Evolutionary conservation across 2,797 vertebrate genomes (phyloP), one percentile per base, ranked within the genome.

Genomic region (Syndactyla subalaris): DNA sequence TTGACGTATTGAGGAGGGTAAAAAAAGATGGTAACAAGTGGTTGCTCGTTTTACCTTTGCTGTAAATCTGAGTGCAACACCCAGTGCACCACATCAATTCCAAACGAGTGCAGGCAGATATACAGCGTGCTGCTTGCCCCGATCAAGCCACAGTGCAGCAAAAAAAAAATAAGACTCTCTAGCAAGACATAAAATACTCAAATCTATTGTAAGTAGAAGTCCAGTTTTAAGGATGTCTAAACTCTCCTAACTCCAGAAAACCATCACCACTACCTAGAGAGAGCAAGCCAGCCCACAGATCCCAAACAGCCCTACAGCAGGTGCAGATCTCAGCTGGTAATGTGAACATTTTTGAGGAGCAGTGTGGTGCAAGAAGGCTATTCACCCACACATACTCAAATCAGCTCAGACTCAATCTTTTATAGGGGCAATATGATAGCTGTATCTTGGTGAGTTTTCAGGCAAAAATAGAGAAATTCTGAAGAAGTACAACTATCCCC

Each of bases 41-140:
- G 79, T 46, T 88, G 85, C 51, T 93, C 76, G 17, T 96, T 92
- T 61, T 96, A 52, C 87, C 73, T 92, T 61, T 22, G 83, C 55
- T 79, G 59, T 92, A 96, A 94, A 96, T 85, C 89, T 85, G 54
- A 77, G 75, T 26, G 48, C 73, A 74, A 57, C 52, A 84, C 48
- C 22, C 75, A 72, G 55, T 11, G 43, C 36, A 76, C n/a, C 10
- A 12, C 81, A 89, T 91, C 88, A 87, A n/a, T 79, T 92, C 54
- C 70, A 93, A 91, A 77, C 74, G 51, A 84, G 48, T 17, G 27
- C 43, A 88, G 83, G 75, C 88, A 92, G 95, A 91, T 85, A 91
- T 57, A 93, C 80, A 94, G 70, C 1, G 2, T 24, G 36, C 66
- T 75, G 77, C 77, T 87, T 71, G 82, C 89, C 85, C 93, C 3